A percentile compares a stretch with the other conserved stretches of the same genome.
These are phyloP conservation scores for Gymnosoma rotundatum DNA, from an alignment of 2,888 invertebrate species.

Conservation along the genomic window DNA sequence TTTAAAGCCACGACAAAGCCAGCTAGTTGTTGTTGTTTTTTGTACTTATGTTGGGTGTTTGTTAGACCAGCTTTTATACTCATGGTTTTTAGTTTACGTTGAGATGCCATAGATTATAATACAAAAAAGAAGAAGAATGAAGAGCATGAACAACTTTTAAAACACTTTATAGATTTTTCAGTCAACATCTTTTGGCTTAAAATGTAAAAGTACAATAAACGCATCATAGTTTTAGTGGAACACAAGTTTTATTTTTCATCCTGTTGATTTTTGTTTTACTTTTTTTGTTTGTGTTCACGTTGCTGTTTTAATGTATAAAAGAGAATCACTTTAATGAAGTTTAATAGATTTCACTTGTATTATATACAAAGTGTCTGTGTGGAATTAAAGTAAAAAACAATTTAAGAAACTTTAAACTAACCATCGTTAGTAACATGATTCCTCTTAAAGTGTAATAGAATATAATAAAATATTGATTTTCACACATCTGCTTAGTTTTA, in stretches of 20 bases:
- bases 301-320: constrained; percentile 29
- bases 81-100: not conserved
- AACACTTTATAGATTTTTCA: constrained; percentile 28
- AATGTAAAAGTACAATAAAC: constrained; percentile 37
- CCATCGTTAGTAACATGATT: constrained; percentile 19
- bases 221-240: constrained; percentile 29
- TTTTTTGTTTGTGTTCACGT: no score
- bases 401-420: constrained; percentile 25
- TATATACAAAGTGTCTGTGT: not conserved
- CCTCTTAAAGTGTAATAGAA: not conserved
- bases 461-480: no score
- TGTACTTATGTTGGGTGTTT: constrained; percentile 6
- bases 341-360: constrained; percentile 17
- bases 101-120: constrained; percentile 10
- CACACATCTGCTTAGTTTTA: no score
- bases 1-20: not conserved
- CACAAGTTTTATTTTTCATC: constrained; percentile 41
- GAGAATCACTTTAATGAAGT: constrained; percentile 54
- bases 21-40: not conserved
- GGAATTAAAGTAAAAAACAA: constrained; percentile 48
- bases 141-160: constrained; percentile 34
- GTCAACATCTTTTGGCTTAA: constrained; percentile 17
- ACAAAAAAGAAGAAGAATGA: constrained; percentile 6
- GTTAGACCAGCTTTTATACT: constrained; percentile 12
- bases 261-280: not conserved